A percentile compares a stretch with the other conserved stretches of the same genome.
Conservation (phyloP, 2,888 invertebrate species). For the Metellina segmentata region DNA sequence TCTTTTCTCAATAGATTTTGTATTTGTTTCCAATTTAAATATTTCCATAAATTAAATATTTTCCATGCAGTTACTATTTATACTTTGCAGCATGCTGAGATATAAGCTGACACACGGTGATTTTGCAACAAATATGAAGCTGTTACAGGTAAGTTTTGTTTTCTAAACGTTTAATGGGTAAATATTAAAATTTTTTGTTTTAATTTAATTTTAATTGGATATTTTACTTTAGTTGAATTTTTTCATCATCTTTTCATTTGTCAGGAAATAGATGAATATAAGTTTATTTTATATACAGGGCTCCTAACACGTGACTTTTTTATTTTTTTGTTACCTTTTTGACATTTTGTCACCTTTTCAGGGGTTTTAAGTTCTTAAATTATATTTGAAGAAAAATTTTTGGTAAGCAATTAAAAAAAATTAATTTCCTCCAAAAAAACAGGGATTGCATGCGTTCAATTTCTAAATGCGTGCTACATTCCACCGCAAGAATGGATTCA, state of each 20-base stretch:
- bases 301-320: no score
- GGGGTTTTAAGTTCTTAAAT: no score
- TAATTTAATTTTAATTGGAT: background rate
- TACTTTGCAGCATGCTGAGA: conserved; percentile 87
- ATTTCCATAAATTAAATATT: background rate
- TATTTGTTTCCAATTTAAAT: background rate
- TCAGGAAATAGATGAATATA: background rate
- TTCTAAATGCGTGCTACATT: no score
- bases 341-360: no score
- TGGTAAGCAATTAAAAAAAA: no score
- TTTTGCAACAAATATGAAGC: conserved; percentile 95
- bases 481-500: no score
- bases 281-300: background rate
- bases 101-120: conserved; percentile 92
- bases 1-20: background rate
- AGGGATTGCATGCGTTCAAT: no score
- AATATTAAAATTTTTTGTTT: background rate
- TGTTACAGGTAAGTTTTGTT: conserved; percentile 86
- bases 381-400: no score
- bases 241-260: background rate
- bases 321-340: no score
- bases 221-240: background rate
- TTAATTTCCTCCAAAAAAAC: no score
- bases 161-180: background rate
- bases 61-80: background rate